These are phyloP conservation scores for Myiotriccus ornatus DNA, from an alignment of 2,797 vertebrate genomes.

Conservation along the genomic window DNA sequence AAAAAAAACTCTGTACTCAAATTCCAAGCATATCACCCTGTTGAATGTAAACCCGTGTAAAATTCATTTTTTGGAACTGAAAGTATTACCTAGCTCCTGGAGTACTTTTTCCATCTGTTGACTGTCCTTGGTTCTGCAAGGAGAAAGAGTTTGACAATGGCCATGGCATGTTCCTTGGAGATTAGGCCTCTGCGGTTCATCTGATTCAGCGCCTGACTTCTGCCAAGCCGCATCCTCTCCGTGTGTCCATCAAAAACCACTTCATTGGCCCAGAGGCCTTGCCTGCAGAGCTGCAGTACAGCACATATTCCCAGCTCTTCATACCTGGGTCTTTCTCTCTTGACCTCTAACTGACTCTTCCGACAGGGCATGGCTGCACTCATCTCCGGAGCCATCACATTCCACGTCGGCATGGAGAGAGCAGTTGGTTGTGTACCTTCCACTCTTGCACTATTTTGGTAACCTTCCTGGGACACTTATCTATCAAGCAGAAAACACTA, in stretches of 20 bases:
- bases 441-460: background rate
- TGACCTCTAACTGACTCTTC: background rate
- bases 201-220: background rate
- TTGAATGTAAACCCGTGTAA: background rate
- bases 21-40: background rate
- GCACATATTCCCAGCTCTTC: background rate
- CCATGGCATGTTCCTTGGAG: rapidly evolving
- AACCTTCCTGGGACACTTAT: background rate
- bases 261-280: background rate
- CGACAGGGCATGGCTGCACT: rapidly evolving
- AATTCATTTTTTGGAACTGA: background rate
- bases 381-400: background rate
- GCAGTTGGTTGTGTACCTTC: background rate
- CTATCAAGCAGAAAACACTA: background rate
- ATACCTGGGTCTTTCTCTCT: background rate
- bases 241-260: background rate
- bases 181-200: background rate
- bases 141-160: background rate
- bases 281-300: background rate
- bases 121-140: background rate
- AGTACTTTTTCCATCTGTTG: background rate
- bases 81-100: background rate
- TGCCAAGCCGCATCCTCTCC: background rate
- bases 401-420: background rate
- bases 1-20: background rate